These are phyloP conservation scores for Apogon hyalosoma DNA, from an alignment of 2,797 vertebrate species.

Conservation along the genomic window DNA sequence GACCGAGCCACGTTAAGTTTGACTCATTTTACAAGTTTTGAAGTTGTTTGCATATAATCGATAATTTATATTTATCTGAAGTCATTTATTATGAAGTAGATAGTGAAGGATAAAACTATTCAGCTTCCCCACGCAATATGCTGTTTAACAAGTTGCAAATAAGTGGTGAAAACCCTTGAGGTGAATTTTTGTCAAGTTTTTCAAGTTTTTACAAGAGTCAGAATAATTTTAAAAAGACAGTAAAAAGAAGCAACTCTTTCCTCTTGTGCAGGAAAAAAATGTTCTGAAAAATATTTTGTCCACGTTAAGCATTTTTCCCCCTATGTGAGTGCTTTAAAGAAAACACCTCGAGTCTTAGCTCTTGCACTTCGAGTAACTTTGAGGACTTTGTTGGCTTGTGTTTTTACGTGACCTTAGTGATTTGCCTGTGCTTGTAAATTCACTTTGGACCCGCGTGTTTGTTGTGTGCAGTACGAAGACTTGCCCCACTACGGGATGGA, in stretches of 20 bases:
- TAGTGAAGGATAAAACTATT: slow-evolving; percentile 26
- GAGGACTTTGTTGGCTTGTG: not conserved
- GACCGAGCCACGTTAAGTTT: not conserved
- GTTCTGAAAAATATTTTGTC: slow-evolving; percentile 6
- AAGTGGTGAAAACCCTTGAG: not conserved
- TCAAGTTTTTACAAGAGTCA: not conserved
- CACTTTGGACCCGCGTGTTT: slow-evolving; percentile 67
- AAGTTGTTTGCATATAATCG: slow-evolving; percentile 9
- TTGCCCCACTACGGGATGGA: slow-evolving; percentile 99
- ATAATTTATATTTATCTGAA: slow-evolving; percentile 35
- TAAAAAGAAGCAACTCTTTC: not conserved
- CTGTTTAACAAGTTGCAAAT: not conserved
- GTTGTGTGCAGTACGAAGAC: slow-evolving; percentile 96
- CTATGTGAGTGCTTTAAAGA: not conserved
- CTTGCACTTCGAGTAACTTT: not conserved
- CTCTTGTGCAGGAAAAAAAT: slow-evolving; percentile 4
- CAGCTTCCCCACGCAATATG: not conserved
- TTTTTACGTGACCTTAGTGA: not conserved
- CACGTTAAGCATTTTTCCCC: not conserved
- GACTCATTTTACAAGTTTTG: not conserved
- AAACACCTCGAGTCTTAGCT: not conserved
- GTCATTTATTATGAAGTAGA: not conserved
- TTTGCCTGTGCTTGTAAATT: slow-evolving; percentile 20
- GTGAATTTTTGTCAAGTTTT: slow-evolving; percentile 18
- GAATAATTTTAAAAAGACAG: not conserved